Conservation (phyloP, 2,797 vertebrate genomes). For the Poliocrania exsul region DNA sequence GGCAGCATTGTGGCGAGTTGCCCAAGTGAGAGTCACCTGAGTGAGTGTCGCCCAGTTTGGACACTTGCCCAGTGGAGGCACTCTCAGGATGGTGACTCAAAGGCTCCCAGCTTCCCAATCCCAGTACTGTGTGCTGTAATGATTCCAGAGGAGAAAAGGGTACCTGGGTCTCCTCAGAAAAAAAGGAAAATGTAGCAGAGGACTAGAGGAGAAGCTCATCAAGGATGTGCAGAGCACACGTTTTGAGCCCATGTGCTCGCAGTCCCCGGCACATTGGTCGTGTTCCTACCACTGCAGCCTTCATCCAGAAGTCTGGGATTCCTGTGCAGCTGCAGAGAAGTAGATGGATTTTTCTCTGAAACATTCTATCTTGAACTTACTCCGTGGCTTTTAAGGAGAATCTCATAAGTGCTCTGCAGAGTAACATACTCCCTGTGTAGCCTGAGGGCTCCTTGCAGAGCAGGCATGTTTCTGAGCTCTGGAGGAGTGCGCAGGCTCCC, state of each 20-base stretch:
- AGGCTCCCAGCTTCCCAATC: neutral
- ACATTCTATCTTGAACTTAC: neutral
- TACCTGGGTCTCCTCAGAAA: neutral
- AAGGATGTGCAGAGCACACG: fast-evolving
- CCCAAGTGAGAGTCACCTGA: neutral
- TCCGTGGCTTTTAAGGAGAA: neutral
- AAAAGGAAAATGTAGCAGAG: neutral
- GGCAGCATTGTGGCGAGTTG: neutral
- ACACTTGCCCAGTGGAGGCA: neutral
- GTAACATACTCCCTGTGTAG: neutral
- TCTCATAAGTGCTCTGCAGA: neutral
- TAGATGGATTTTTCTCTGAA: neutral
- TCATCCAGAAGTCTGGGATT: fast-evolving
- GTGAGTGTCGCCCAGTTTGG: neutral
- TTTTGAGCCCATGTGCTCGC: neutral
- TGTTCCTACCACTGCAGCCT: neutral
- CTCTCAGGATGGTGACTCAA: neutral
- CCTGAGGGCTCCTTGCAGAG: neutral
- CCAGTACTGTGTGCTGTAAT: fast-evolving
- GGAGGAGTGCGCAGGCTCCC: neutral
- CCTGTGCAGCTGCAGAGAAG: neutral
- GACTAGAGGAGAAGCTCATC: neutral
- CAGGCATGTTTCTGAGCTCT: neutral
- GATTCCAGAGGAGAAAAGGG: neutral
- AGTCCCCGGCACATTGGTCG: fast-evolving